Evolutionary conservation across 2,888 invertebrate genomes (phyloP), one percentile per base, ranked within the genome.

Genomic region (Drepana falcataria): DNA sequence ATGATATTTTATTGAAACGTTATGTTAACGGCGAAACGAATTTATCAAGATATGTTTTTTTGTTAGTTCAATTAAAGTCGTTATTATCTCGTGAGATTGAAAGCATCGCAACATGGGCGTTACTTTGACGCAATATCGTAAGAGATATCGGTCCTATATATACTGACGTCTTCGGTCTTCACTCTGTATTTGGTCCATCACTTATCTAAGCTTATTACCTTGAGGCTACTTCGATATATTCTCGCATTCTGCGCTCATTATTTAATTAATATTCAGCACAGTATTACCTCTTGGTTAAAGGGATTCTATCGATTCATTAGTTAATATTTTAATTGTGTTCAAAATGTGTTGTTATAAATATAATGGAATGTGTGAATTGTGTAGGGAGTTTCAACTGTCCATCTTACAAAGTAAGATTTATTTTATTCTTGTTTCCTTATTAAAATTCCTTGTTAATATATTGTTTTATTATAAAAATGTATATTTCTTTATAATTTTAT

Each of bases 181-280:
- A 64, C 79, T 73, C 79, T 77, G 83, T 89, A 90, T 90, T 89
- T 83, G 79, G 83, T 87, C 79, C 85, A 80, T 71, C 71, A 77
- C 86, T 87, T 89, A 90, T 88, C 89, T 85, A 84, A 88, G 88
- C 85, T 86, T 75, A 80, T 84, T 83, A 87, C 88, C 87, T 87
- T 85, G 85, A 87, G 85, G 88, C 83, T 83, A 77, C 84, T 78
- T 72, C 65, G 79, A 77, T 76, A 80, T 76, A 77, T 74, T 76
- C 71, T 67, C 66, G 75, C 76, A 65, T 70, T 74, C 72, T 71
- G 69, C 67, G 78, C 73, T 73, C 71, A 77, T 77, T 75, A 77
- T 62, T 65, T 34, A 69, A 70, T 65, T 70, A 65, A 63, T 70
- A 58, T 57, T 58, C 48, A 51, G 40, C 34, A 34, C 9, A 34